Conservation (phyloP, 2,113 vertebrate genomes). For the Petromus typicus region DNA sequence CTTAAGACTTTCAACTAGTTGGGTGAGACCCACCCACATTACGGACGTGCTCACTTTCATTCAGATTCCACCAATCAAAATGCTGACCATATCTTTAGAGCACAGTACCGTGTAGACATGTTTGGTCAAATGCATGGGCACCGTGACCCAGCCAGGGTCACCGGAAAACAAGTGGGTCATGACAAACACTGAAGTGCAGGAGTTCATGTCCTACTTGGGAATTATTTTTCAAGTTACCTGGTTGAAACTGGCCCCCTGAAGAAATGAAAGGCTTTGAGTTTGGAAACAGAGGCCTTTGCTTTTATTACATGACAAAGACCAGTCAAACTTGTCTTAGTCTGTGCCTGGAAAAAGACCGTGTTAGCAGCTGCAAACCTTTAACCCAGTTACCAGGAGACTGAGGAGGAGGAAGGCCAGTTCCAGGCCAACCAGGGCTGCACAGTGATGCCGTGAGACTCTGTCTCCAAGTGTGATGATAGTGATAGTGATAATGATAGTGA, state of each 20-base stretch:
- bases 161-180: neutral
- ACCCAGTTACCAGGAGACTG: neutral
- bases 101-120: rapidly evolving
- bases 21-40: neutral
- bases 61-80: neutral
- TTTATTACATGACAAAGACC: neutral
- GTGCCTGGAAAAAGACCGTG: neutral
- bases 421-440: neutral
- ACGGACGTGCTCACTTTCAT: neutral
- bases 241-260: neutral
- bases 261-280: slow-evolving; percentile 13
- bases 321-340: slow-evolving; percentile 10
- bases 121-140: neutral
- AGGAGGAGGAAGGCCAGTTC: neutral
- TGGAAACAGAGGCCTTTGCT: slow-evolving; percentile 37
- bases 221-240: slow-evolving; percentile 17
- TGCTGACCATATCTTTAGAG: neutral
- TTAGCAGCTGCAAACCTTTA: neutral
- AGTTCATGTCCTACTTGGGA: neutral
- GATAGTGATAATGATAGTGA: neutral
- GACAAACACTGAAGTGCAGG: neutral
- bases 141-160: neutral
- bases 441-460: neutral
- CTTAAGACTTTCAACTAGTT: neutral
- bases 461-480: neutral